Percentiles rank a stretch among this genome's conserved stretches.
These are phyloP conservation scores for Phataginus tetradactyla DNA, from an alignment of 2,797 vertebrate species.

Conservation along the genomic window DNA sequence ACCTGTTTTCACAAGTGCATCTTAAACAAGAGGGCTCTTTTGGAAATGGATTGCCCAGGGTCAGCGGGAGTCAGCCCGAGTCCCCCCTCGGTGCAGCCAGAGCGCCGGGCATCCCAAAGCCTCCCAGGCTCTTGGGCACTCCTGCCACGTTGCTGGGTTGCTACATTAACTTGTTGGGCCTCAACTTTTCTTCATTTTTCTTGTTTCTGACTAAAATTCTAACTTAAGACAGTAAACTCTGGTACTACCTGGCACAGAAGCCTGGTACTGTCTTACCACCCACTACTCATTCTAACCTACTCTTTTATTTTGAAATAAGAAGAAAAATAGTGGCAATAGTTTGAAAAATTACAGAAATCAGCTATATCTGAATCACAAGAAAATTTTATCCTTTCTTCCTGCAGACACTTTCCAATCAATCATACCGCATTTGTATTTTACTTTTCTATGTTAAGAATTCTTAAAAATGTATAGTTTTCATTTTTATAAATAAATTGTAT, in stretches of 20 bases:
- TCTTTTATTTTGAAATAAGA: background rate
- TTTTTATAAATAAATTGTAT: background rate
- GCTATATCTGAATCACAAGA: background rate
- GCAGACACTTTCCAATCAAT: background rate
- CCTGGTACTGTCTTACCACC: background rate
- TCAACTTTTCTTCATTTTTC: background rate
- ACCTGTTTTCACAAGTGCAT: background rate
- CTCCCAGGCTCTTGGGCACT: too few relatives aligned
- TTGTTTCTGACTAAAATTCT: background rate
- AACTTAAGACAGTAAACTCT: background rate
- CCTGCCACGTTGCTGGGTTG: accelerated
- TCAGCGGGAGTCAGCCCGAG: too few relatives aligned
- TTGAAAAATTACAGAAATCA: background rate
- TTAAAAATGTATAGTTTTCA: background rate
- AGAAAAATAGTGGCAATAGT: background rate
- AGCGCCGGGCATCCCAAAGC: accelerated
- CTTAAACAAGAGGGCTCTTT: background rate
- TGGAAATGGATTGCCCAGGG: accelerated
- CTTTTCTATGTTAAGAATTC: background rate
- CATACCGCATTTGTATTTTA: background rate
- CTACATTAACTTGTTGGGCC: background rate
- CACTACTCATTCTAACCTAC: background rate
- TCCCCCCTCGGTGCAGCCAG: accelerated
- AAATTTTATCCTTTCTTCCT: background rate
- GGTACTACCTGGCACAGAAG: background rate